Evolutionary conservation across 2,113 vertebrate species (phyloP).

Genomic region (Lophochroa leadbeateri): DNA sequence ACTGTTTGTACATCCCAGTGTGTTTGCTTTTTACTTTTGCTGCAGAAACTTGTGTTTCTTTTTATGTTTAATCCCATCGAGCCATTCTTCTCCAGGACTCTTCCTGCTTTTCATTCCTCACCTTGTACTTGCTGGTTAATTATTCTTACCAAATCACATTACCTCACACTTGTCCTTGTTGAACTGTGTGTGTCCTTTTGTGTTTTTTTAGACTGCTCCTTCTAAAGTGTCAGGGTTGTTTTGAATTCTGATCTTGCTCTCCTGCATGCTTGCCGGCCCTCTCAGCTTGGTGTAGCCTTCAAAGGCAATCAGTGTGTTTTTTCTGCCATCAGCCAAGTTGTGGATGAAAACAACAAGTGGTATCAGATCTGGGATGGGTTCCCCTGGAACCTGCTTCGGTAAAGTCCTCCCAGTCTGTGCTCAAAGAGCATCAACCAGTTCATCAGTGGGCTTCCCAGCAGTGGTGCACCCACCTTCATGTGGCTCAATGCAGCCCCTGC

Average conservation of each 20-base stretch:
- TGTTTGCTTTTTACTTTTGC: not conserved
- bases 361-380: not conserved
- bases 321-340: fast-evolving
- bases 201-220: not conserved
- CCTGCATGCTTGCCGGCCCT: not conserved
- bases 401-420: not conserved
- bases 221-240: not conserved
- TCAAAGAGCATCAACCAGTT: not conserved
- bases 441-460: not conserved
- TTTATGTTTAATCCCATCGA: not conserved
- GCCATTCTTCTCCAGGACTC: not conserved
- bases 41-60: not conserved
- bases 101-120: not conserved
- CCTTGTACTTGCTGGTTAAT: slow-evolving; percentile 12
- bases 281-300: not conserved
- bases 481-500: not conserved
- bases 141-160: slow-evolving; percentile 16
- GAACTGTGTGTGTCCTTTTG: fast-evolving
- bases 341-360: not conserved
- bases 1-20: not conserved
- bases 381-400: not conserved
- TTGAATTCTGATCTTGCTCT: slow-evolving; percentile 1
- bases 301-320: not conserved
- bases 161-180: not conserved
- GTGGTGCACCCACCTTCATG: not conserved